These are phyloP conservation scores for Zootoca vivipara DNA, from an alignment of 2,113 vertebrate genomes.

Conservation along the genomic window DNA sequence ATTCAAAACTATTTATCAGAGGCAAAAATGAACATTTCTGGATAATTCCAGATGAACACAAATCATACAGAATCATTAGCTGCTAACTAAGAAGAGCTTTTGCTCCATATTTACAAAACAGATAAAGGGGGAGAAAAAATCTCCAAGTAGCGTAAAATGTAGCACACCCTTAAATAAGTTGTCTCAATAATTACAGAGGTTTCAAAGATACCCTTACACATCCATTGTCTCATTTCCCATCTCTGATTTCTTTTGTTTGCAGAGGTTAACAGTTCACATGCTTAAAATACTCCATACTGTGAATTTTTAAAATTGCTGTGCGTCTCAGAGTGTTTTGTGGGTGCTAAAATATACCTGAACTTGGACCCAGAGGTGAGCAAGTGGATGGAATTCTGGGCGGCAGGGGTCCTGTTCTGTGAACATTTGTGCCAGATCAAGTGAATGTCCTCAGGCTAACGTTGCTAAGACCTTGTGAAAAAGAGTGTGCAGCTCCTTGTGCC, in stretches of 20 bases:
- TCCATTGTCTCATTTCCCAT: not conserved
- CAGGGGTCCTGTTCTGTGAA: too few relatives aligned
- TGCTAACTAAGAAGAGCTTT: not conserved
- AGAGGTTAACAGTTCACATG: not conserved
- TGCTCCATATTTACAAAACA: not conserved
- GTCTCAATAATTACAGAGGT: not conserved
- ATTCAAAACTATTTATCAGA: not conserved
- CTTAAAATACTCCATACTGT: not conserved
- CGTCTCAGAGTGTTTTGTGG: not conserved
- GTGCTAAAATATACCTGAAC: not conserved
- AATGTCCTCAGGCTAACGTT: not conserved
- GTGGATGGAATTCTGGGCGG: too few relatives aligned
- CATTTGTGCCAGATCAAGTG: not conserved
- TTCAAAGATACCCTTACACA: not conserved
- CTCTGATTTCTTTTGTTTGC: not conserved
- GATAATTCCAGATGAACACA: slow-evolving; percentile 1
- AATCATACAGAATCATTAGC: not conserved
- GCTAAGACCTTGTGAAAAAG: not conserved
- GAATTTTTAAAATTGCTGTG: not conserved
- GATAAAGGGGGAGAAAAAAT: not conserved
- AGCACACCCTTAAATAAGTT: not conserved
- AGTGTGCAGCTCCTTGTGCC: not conserved
- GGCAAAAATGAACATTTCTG: not conserved
- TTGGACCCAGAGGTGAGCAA: too few relatives aligned
- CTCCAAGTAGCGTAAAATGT: not conserved